Evolutionary conservation across 1,140 invertebrate species (phyloP), one percentile per base, ranked within the genome.

Genomic region (Zeugodacus cucurbitae): DNA sequence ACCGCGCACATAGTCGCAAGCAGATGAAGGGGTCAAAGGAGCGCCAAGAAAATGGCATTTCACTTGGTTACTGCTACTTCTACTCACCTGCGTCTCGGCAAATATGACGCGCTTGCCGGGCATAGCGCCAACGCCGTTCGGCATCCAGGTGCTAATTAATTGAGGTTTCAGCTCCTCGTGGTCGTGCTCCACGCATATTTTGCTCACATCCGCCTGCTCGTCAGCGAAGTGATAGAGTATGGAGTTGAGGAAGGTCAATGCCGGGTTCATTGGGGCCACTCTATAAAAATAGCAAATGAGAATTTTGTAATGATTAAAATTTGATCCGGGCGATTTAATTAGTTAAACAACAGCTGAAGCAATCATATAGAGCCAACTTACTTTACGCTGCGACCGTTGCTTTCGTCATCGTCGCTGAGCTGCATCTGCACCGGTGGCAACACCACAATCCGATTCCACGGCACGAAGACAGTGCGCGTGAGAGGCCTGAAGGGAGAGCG

Each of bases 371-470:
- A 22, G 41, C 17, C 32, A 48, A 88, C 90, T 90, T 91, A 95
- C 95, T 95, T 95, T 37, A 95, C 91, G 88, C 94, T 93, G 86
- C 93, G 89, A 88, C 91, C 94, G 44, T 93, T 94, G 90, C 95
- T 94, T 87, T 96, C 95, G 87, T 94, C 95, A 88, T 97, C 96
- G 89, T 97, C 96, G 91, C 95, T 96, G 44, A 97, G 94, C 90
- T 97, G 96, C 97, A 98, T 97, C 89, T 97, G 95, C 48, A 98
- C 96, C 1, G 97, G 97, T 22, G 97, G 96, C 89, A 98, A 94
- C 3, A 98, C 97, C 6, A 98, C 97, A 89, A 99, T 98, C 94
- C 98, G 97, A 95, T 99, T 99, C 98, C 98, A 98, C 29, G 98
- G 98, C 88, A 98, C 97, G 93, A 98, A 98, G 74, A 98, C 97